Evolutionary conservation across 2,113 vertebrate genomes (phyloP).

Genomic region (Stercorarius parasiticus): DNA sequence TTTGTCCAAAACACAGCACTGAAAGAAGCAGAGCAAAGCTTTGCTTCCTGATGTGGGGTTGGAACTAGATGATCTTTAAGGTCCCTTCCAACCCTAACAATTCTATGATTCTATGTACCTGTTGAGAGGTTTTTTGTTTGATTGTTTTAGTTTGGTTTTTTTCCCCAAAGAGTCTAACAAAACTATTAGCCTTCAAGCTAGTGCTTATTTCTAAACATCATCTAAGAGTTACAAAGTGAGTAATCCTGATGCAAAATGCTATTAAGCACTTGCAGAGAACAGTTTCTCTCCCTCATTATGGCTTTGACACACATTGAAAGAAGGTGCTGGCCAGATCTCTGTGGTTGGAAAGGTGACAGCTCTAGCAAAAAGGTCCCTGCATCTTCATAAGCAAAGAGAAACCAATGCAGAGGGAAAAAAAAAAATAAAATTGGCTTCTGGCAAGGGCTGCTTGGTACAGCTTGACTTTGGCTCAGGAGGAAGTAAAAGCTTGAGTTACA

Average conservation of each 20-base stretch:
- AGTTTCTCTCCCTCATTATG: neutral
- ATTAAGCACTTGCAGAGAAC: neutral
- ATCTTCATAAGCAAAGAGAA: neutral
- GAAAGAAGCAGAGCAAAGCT: neutral
- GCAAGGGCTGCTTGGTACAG: constrained; percentile 41
- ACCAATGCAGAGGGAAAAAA: neutral
- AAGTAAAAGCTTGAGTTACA: constrained; percentile 28
- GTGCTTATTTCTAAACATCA: neutral
- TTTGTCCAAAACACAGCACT: neutral
- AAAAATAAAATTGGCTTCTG: neutral
- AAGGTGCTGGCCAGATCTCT: neutral
- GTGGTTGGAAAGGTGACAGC: neutral
- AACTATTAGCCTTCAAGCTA: neutral
- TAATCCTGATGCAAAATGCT: neutral
- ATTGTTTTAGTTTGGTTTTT: neutral
- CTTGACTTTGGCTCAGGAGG: constrained; percentile 19
- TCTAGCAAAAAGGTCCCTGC: neutral
- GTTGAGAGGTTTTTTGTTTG: neutral
- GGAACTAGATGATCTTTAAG: too few species aligned
- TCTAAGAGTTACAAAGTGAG: neutral
- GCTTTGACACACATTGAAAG: neutral
- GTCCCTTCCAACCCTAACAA: too few species aligned
- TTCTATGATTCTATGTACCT: neutral
- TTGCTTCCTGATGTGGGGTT: neutral
- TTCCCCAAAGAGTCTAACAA: neutral